phyloP scores from a whole-genome alignment of 1,140 invertebrate species.

The Leptoteleia sp. region DNA sequence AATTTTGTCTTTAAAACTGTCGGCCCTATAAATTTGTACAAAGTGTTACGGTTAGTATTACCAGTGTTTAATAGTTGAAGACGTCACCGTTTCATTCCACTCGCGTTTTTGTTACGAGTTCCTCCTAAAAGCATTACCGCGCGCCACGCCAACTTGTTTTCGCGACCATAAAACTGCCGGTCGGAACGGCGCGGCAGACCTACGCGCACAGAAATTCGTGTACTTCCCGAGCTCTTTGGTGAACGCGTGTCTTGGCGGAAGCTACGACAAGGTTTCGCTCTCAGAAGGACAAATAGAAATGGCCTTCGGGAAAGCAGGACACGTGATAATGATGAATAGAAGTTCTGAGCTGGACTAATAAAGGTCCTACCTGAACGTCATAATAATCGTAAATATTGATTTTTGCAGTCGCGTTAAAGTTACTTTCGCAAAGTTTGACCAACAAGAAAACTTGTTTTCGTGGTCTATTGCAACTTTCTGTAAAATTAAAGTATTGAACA shows the following conservation, averaged over 20 bases:
- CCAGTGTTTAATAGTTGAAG: constrained; percentile 44
- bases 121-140: constrained; percentile 55
- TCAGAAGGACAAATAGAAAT: constrained; percentile 80
- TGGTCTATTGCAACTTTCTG: too few relatives aligned
- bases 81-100: constrained; percentile 41
- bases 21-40: constrained; percentile 10
- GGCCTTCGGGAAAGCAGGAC: constrained; percentile 67
- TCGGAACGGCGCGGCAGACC: constrained; percentile 53
- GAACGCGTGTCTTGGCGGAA: constrained; percentile 74
- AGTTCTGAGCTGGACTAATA: constrained; percentile 66
- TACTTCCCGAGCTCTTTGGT: constrained; percentile 65
- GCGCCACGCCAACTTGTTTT: constrained; percentile 61
- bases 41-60: constrained; percentile 43
- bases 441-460: too few relatives aligned
- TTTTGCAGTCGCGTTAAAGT: constrained; percentile 8
- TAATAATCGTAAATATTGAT: constrained; percentile 51
- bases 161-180: constrained; percentile 71
- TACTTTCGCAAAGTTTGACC: too few relatives aligned
- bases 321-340: constrained; percentile 75
- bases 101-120: constrained; percentile 31
- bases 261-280: constrained; percentile 78
- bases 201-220: constrained; percentile 60
- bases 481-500: too few relatives aligned
- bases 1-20: constrained; percentile 2
- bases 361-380: constrained; percentile 19